phyloP scores from a whole-genome alignment of 2,113 vertebrate species.

The Mormoops blainvillei region DNA sequence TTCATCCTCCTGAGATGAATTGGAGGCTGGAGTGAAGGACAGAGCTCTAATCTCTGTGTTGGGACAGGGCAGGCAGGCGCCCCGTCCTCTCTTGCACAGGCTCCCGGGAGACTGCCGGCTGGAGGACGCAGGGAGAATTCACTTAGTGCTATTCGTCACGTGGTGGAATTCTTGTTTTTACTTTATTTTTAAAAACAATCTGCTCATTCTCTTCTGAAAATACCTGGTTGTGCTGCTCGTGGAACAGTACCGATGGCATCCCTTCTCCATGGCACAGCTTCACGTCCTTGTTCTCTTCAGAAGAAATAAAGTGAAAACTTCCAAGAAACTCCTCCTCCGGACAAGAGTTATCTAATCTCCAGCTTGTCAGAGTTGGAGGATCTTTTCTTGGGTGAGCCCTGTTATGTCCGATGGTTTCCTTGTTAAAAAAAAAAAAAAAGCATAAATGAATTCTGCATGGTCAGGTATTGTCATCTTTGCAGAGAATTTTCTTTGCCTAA shows the following conservation, averaged over 20 bases:
- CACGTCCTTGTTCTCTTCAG: neutral
- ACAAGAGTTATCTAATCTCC: neutral
- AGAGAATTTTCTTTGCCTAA: slow-evolving; percentile 64
- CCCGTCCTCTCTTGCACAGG: neutral
- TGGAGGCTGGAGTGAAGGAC: slow-evolving; percentile 39
- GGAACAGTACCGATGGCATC: neutral
- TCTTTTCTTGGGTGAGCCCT: slow-evolving; percentile 9
- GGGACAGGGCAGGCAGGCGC: neutral
- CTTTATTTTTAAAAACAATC: neutral
- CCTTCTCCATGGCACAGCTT: neutral
- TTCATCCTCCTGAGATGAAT: slow-evolving; percentile 33
- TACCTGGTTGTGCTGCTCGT: neutral
- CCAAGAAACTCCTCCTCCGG: slow-evolving; percentile 32
- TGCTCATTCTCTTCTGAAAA: neutral
- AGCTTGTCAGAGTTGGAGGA: neutral
- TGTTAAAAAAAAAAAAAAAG: slow-evolving; percentile 26
- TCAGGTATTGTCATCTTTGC: slow-evolving; percentile 65
- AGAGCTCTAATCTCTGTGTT: neutral
- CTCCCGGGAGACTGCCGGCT: neutral
- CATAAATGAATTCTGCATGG: slow-evolving; percentile 61
- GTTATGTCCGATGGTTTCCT: slow-evolving; percentile 51
- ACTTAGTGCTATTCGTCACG: too few species aligned
- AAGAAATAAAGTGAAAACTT: slow-evolving; percentile 39
- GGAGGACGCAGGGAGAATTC: neutral
- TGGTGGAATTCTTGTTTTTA: neutral